phyloP scores from a whole-genome alignment of 2,797 vertebrate genomes.

The Anguilla anguilla region DNA sequence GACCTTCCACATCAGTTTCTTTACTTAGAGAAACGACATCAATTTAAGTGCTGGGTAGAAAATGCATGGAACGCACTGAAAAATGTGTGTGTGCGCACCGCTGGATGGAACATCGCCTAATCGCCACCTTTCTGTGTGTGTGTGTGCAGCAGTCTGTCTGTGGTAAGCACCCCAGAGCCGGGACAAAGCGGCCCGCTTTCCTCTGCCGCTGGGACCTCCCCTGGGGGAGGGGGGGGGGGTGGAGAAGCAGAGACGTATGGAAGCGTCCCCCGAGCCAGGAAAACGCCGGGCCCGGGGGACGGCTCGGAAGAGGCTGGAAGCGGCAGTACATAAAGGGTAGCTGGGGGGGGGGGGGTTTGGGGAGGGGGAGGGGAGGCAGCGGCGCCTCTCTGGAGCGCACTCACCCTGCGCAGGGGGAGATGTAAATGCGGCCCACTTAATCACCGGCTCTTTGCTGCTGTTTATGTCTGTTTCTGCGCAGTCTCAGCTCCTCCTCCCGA shows the following conservation, averaged over 20 bases:
- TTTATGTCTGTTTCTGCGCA: background rate
- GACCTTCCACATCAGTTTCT: background rate
- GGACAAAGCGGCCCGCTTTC: background rate
- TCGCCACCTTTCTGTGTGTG: background rate
- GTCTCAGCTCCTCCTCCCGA: conserved; percentile 29
- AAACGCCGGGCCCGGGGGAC: background rate
- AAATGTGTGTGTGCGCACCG: background rate
- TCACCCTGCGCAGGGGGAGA: background rate
- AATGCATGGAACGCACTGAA: background rate
- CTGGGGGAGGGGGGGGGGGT: background rate
- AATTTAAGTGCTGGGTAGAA: background rate
- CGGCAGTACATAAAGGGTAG: background rate
- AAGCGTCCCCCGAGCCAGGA: background rate
- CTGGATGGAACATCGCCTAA: background rate
- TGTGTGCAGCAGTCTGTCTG: background rate
- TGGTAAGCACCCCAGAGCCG: background rate
- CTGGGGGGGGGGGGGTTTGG: background rate
- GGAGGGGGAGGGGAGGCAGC: background rate
- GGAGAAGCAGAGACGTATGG: background rate
- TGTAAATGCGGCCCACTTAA: conserved; percentile 35
- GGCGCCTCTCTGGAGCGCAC: background rate
- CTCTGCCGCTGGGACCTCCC: background rate
- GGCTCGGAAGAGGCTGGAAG: background rate
- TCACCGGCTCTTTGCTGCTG: conserved; percentile 22
- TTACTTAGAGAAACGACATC: background rate